Evolutionary conservation across 2,797 vertebrate species (phyloP), one percentile per base, ranked within the genome.

Genomic region (Halcyon chelicuti): DNA sequence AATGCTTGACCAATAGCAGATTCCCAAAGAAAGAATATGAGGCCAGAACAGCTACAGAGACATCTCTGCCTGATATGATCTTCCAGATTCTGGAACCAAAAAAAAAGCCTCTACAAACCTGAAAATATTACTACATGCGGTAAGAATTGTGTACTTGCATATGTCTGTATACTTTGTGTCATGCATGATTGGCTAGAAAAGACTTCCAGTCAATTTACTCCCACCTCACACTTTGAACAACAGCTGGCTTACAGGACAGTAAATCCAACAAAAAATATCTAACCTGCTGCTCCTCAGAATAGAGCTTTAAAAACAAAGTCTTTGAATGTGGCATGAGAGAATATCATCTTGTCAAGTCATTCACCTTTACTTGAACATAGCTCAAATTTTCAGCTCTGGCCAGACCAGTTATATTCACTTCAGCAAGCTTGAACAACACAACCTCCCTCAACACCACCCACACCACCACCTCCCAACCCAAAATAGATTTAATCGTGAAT

Each of bases 381-480:
- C 25, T 61, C 37, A 52, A 8, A 49, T 80, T 63, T 80, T 49
- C 37, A 68, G 10, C n/a, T 57, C 42, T 40, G 31, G n/a, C 9
- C 8, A 26, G 26, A 31, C 29, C 1, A 0, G 25, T 77, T 68
- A 25, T 31, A 54, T 51, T 61, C n/a, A 55, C 18, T 57, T 67
- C 15, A 51, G n/a, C 29, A 73, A 70, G n/a, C 33, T 1, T 52
- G 42, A 87, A 61, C 1, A 10, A 5, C 10, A 31, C 6, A 10
- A 58, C 13, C 6, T 70, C 4, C 9, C 8, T 4, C 3, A 5
- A 1, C 5, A 46, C 44, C 44, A 46, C 44, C 20, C 40, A 42
- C 40, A 42, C 65, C 3, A 10, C 8, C 5, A 3, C 1, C 2
- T 8, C 21, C 31, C 1, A 1, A 5, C 33, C 7, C 42, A 37